These are phyloP conservation scores for Gadus chalcogrammus DNA, from an alignment of 2,113 vertebrate species.

Conservation along the genomic window DNA sequence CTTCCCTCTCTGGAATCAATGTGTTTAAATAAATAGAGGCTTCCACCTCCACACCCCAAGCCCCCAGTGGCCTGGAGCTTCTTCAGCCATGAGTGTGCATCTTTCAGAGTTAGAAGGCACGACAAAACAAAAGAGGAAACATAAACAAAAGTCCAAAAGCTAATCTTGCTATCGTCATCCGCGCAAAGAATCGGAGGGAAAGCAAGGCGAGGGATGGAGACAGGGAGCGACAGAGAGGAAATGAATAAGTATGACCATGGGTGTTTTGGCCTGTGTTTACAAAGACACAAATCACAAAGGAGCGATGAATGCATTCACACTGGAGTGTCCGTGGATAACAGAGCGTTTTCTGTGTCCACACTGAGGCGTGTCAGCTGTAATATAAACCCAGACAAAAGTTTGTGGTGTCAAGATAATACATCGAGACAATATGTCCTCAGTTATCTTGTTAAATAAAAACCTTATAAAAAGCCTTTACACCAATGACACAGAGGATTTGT, in stretches of 20 bases:
- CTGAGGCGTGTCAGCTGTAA: conserved; percentile 32
- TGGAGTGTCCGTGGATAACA: conserved; percentile 42
- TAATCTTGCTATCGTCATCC: conserved; percentile 56
- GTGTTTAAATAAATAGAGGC: conserved; percentile 84
- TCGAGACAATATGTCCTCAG: conserved; percentile 9
- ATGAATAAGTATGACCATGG: conserved; percentile 52
- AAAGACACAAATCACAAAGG: conserved; percentile 31
- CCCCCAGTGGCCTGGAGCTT: conserved; percentile 72
- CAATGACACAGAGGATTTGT: too few species aligned
- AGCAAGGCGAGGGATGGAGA: conserved; percentile 35
- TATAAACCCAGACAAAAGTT: conserved; percentile 17
- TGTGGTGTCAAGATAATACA: conserved; percentile 40
- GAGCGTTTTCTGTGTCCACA: conserved; percentile 40
- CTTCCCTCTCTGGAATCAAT: conserved; percentile 81
- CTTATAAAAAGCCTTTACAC: too few species aligned
- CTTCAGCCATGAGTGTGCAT: conserved; percentile 72
- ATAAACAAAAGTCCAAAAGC: conserved; percentile 46
- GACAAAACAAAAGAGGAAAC: too few species aligned
- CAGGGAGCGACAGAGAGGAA: conserved; percentile 44
- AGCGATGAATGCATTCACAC: conserved; percentile 39
- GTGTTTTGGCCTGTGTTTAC: conserved; percentile 56
- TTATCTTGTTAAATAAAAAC: background rate
- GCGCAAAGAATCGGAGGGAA: conserved; percentile 37
- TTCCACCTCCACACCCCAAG: conserved; percentile 61
- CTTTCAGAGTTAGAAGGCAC: conserved; percentile 68